A percentile compares a stretch with the other conserved stretches of the same genome.
These are phyloP conservation scores for Pristionchus maxplancki DNA, from an alignment of 2,888 invertebrate genomes.

Conservation along the genomic window DNA sequence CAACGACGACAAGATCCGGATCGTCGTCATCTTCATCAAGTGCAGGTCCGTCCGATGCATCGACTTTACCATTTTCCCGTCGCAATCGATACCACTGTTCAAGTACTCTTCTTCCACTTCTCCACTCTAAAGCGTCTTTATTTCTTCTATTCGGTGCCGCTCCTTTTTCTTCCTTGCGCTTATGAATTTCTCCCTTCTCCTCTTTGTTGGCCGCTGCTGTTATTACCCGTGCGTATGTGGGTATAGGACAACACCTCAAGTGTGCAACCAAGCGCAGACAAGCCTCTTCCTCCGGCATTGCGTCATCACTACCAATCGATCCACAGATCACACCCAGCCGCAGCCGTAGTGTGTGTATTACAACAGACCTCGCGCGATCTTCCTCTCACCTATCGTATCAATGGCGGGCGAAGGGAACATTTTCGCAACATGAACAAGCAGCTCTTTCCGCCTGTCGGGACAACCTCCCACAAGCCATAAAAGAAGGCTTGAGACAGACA, in stretches of 20 bases:
- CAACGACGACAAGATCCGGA: not conserved
- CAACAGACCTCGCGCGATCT: not conserved
- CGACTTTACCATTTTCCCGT: not conserved
- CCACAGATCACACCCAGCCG: not conserved
- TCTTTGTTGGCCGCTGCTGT: constrained; percentile 36
- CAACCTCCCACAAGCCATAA: not conserved
- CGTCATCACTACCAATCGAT: constrained; percentile 15
- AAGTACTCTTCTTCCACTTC: constrained; percentile 16
- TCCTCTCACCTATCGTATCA: constrained; percentile 15
- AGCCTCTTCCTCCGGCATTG: not conserved
- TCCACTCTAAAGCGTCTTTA: not conserved
- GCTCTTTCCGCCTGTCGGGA: not conserved
- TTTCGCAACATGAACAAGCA: not conserved
- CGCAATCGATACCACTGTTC: constrained; percentile 8
- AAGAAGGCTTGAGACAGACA: constrained; percentile 8
- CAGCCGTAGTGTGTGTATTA: constrained; percentile 21
- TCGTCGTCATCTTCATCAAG: not conserved
- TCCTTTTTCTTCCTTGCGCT: constrained; percentile 25
- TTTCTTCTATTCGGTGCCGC: constrained; percentile 4
- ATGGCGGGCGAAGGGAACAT: constrained; percentile 3
- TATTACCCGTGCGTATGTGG: constrained; percentile 10
- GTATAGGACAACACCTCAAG: constrained; percentile 31
- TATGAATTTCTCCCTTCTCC: constrained; percentile 5
- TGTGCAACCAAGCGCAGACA: constrained; percentile 16
- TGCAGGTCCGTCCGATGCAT: not conserved